A percentile compares a stretch with the other conserved stretches of the same genome.
Evolutionary conservation across 2,888 invertebrate species (phyloP).

Genomic region (Scaeva pyrastri): DNA sequence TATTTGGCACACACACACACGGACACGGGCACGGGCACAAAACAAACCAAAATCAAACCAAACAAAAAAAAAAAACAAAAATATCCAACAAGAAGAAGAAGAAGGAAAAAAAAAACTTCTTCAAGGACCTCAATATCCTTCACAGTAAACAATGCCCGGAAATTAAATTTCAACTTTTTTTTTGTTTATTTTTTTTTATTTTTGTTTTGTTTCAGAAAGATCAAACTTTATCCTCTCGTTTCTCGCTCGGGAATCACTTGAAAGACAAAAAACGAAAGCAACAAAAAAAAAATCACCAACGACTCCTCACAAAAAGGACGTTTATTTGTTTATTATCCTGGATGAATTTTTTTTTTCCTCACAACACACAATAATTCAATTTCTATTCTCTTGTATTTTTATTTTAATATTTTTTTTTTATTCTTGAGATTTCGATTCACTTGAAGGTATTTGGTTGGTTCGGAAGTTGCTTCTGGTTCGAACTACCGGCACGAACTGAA

Average conservation of each 20-base stretch:
- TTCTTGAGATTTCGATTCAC: background rate
- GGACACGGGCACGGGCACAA: too few relatives aligned
- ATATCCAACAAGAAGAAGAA: background rate
- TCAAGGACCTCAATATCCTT: slow-evolving; percentile 68
- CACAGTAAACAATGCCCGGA: slow-evolving; percentile 67
- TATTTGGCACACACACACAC: slow-evolving; percentile 36
- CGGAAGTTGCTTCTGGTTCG: slow-evolving; percentile 59
- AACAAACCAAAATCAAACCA: background rate
- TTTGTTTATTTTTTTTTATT: background rate
- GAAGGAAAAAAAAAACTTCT: slow-evolving; percentile 32
- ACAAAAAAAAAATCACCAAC: background rate
- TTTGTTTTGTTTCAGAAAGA: background rate
- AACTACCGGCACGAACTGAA: slow-evolving; percentile 75
- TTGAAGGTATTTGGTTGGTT: background rate
- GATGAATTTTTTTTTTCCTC: background rate
- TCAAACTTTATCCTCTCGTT: slow-evolving; percentile 22
- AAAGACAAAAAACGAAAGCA: background rate
- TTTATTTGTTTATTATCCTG: slow-evolving; percentile 39
- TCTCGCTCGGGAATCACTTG: slow-evolving; percentile 9
- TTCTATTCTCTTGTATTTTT: background rate
- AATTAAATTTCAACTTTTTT: slow-evolving; percentile 48
- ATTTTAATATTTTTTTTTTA: too few relatives aligned
- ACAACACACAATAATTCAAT: slow-evolving; percentile 8
- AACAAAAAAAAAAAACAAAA: slow-evolving; percentile 10
- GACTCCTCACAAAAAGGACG: slow-evolving; percentile 12